Evolutionary conservation across 1,140 invertebrate genomes (phyloP).

Genomic region (Ceratosolen fusciceps): DNA sequence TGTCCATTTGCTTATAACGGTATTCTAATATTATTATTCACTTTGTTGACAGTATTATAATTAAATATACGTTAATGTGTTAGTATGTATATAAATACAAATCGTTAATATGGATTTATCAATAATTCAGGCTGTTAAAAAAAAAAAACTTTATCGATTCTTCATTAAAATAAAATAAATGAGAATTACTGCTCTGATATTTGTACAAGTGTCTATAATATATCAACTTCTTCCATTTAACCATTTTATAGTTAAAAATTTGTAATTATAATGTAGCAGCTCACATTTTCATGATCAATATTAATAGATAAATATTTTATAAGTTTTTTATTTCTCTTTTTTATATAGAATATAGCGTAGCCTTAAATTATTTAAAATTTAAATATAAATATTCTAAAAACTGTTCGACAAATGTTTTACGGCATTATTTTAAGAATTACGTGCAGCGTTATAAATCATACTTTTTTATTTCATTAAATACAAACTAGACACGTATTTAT

Average conservation of each 20-base stretch:
- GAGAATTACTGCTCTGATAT: background rate
- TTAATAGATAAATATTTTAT: too few relatives aligned
- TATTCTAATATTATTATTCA: background rate
- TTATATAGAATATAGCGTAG: too few relatives aligned
- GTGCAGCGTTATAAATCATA: too few relatives aligned
- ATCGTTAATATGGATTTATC: background rate
- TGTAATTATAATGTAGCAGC: background rate
- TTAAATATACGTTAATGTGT: background rate
- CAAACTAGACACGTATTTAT: background rate
- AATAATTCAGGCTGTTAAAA: background rate
- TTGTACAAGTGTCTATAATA: background rate
- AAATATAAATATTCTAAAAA: too few relatives aligned
- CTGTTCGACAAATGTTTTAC: background rate
- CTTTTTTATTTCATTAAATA: too few relatives aligned
- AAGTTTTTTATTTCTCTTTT: background rate
- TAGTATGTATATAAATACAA: too few relatives aligned
- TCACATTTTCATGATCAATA: too few relatives aligned
- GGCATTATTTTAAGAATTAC: background rate
- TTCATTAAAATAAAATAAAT: background rate
- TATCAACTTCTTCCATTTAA: background rate
- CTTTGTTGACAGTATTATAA: background rate
- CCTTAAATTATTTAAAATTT: too few relatives aligned
- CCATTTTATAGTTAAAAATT: background rate
- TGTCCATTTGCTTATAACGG: background rate
- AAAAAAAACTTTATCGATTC: constrained; percentile 7